Base-by-base conservation (phyloP, 2,113 vertebrate species). In the Pedionomus torquatus region DNA sequence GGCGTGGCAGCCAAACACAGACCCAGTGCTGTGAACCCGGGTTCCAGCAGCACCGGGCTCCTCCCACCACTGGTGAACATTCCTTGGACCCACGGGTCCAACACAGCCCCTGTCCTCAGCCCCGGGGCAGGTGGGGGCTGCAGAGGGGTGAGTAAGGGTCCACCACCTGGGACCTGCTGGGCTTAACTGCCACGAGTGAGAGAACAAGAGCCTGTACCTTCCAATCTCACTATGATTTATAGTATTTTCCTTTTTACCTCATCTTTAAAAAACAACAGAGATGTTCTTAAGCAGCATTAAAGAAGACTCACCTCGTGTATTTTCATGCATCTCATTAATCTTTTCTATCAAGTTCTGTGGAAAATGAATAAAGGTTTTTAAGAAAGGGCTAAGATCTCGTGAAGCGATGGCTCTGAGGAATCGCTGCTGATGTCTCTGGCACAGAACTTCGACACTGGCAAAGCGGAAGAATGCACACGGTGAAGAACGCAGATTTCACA, bases 401-500 rank as follows among this genome's bases (percentile, higher is more conserved):
- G 11, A 2, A 69, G 55, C 9, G 5, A 65, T 4, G 55, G 26
- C 48, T 46, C 19, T 58, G 49, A 31, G 1, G 35, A 43, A 61
- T 16, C n/a, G n/a, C 46, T 95, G 87, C 89, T 89, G 44, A 11
- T 75, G 33, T 92, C 96, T 90, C 84, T 61, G 51, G 83, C 30
- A 33, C 35, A 64, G 89, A 89, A 78, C 86, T 70, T 26, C 37
- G 4, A 61, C 31, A 69, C 51, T 44, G 76, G 26, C 79, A 93
- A 79, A 85, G 92, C 69, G 92, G 35, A 10, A 4, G 75, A 64
- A 79, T 54, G 84, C 75, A 72, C 80, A 7, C 2, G 6, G 79
- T 54, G 83, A 91, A 91, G 54, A 89, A 61, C 94, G 49, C 1
- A 65, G 90, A 91, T 91, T 91, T 92, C 31, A 81, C 78, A 97